These are phyloP conservation scores for Plectrocnemia conspersa DNA, from an alignment of 1,140 invertebrate species.

Conservation along the genomic window DNA sequence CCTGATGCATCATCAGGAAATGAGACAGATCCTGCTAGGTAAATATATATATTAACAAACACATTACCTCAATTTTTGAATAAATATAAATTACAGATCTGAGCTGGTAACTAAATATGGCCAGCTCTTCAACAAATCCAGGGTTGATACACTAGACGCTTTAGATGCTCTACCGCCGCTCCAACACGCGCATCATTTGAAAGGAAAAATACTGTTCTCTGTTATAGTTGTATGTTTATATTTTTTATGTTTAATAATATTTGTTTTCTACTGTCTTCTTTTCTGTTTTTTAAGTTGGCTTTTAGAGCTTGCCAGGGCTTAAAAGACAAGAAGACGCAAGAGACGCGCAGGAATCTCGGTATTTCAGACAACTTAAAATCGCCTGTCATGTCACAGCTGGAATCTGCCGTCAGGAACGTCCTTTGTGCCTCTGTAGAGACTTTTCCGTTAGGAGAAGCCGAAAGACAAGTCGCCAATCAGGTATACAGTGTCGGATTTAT, in stretches of 20 bases:
- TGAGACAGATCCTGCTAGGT: slow-evolving; percentile 50
- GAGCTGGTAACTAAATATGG: slow-evolving; percentile 75
- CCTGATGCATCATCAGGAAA: slow-evolving; percentile 66
- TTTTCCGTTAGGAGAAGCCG: slow-evolving; percentile 58
- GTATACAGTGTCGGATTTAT: slow-evolving; percentile 34
- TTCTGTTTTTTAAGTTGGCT: slow-evolving; percentile 50
- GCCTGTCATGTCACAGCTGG: slow-evolving; percentile 41
- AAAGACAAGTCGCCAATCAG: slow-evolving; percentile 58
- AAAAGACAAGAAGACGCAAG: slow-evolving; percentile 54
- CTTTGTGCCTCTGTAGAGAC: slow-evolving; percentile 51
- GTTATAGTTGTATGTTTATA: slow-evolving; percentile 81
- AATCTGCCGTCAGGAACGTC: slow-evolving; percentile 48
- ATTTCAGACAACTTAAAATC: slow-evolving; percentile 41
- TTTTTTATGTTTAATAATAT: slow-evolving; percentile 3
- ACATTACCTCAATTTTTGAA: not conserved
- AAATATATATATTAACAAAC: slow-evolving; percentile 6
- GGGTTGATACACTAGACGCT: slow-evolving; percentile 79
- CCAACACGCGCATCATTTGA: slow-evolving; percentile 76
- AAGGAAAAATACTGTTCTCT: slow-evolving; percentile 91
- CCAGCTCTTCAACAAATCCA: slow-evolving; percentile 76
- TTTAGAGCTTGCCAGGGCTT: slow-evolving; percentile 60
- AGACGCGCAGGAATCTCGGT: slow-evolving; percentile 53
- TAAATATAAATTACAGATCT: slow-evolving; percentile 42
- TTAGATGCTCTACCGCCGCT: slow-evolving; percentile 73
- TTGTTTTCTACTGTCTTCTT: not conserved